A percentile compares a stretch with the other conserved stretches of the same genome.
phyloP scores from a whole-genome alignment of 64 coral and sea anemone genomes.

The Montipora sp. region DNA sequence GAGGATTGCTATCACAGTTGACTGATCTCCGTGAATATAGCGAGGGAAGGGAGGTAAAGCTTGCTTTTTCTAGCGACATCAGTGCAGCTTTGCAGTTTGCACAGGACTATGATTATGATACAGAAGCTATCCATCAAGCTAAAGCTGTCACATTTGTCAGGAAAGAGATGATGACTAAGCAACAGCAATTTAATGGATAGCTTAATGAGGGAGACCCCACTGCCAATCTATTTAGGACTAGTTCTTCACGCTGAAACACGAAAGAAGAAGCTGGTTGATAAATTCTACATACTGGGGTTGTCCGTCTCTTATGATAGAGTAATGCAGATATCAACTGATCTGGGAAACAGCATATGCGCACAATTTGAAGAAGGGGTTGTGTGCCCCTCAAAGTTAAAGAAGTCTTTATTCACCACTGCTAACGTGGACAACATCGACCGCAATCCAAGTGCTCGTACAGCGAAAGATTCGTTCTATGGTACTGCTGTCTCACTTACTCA shows the following conservation, averaged over 20 bases:
- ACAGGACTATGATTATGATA: too few relatives aligned
- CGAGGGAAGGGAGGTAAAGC: too few relatives aligned
- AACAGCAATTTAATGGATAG: conserved; percentile 6
- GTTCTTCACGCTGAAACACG: conserved; percentile 34
- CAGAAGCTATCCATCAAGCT: not conserved
- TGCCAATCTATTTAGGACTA: conserved; percentile 23
- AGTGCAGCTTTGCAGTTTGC: too few relatives aligned
- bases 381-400: conserved; percentile 33
- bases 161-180: conserved; percentile 24
- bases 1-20: not conserved
- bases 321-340: not conserved
- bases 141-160: conserved; percentile 1
- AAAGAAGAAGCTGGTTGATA: conserved; percentile 22
- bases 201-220: conserved; percentile 21
- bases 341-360: not conserved
- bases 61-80: too few relatives aligned
- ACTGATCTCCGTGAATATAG: too few relatives aligned
- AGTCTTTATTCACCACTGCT: not conserved
- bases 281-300: conserved; percentile 13
- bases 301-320: conserved; percentile 30
- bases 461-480: not conserved
- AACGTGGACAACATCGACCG: conserved; percentile 14
- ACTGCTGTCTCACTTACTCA: not conserved
- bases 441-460: not conserved
- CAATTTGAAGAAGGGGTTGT: conserved; percentile 39